Base-by-base conservation (phyloP, 2,113 vertebrate genomes). In the Rhinichthys klamathensis region DNA sequence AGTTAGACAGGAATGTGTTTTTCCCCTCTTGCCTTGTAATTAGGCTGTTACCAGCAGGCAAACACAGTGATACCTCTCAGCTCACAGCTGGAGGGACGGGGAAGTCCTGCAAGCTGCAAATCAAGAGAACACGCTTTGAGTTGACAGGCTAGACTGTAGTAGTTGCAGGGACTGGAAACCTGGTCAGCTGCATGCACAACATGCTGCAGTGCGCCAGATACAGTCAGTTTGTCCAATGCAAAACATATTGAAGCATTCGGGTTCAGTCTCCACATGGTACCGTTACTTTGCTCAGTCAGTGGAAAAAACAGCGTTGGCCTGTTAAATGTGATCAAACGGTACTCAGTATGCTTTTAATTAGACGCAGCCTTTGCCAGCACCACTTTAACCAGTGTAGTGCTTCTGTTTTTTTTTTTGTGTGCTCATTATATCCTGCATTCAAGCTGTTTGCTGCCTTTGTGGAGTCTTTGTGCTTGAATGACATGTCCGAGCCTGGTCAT, bases 1-100 rank as follows among this genome's bases (percentile, higher is more conserved):
- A 90, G 89, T 51, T 90, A 76, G 63, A 85, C 80, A 93, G 92
- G 94, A 94, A 94, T 94, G 93, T 90, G 87, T 81, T 90, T 88
- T 87, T 89, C 81, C 77, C 76, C 58, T 61, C 70, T 30, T 46
- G 87, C 91, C 90, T 92, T 95, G 92, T 94, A 94, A 93, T 94
- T 95, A 89, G 77, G 25, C 69, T 69, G 67, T 88, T 86, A 88
- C 65, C 84, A 77, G 46, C 70, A 84, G 81, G 77, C 81, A 84
- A 86, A 88, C 87, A 85, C 80, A 11, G 35, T 41, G 87, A 85
- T 82, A 83, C 13, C 41, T 79, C 84, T 76, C 74, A 27, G 23
- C 80, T 83, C 63, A 83, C 77, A 88, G 80, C 76, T 76, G 70
- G 84, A 11, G 44, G 51, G 83, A 83, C 51, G 80, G 49, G 73